Base-by-base conservation (phyloP, 2,888 invertebrate species). In the Hypolimnas misippus region DNA sequence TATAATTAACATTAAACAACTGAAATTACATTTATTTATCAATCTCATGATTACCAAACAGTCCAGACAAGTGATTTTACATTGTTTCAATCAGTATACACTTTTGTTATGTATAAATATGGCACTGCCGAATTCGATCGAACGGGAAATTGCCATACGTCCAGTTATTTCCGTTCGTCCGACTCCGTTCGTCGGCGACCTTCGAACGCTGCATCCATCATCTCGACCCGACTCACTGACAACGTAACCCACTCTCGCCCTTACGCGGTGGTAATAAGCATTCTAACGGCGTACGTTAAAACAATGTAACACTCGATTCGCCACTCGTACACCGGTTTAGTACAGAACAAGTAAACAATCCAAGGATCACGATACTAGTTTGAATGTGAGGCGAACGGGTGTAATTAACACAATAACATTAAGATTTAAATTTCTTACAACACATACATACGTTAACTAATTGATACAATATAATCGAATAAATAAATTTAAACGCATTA, bases 141-240 rank as follows among this genome's bases (percentile, higher is more conserved):
- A 72, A 79, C 81, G 83, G 87, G 87, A 88, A 83, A 89, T 89
- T 84, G 85, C 81, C 76, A 76, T 78, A 78, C 81, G 83, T 81
- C 78, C 78, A 79, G 81, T 79, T 86, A 87, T 88, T 87, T 89
- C 87, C 87, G 88, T 82, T 76, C 75, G 75, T 44, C 70, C 73
- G 76, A 74, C 71, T 76, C 76, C 72, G 76, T 76, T 67, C 63
- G 72, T 72, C 74, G 78, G 69, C 80, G 85, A 84, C 86, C 87
- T 88, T 88, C 86, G 78, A 69, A 70, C 73, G 82, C 83, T 79
- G 72, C 62, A 53, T 64, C 55, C 60, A 52, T 50, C 51, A 42
- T 49, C 53, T 55, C 52, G 50, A 35, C 46, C 29, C 19, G 51
- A 12, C 42, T 31, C 14, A 49, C 25, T 29, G 2, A 19, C 4